These are phyloP conservation scores for Bucco capensis DNA, from an alignment of 2,113 vertebrate species.

Conservation along the genomic window DNA sequence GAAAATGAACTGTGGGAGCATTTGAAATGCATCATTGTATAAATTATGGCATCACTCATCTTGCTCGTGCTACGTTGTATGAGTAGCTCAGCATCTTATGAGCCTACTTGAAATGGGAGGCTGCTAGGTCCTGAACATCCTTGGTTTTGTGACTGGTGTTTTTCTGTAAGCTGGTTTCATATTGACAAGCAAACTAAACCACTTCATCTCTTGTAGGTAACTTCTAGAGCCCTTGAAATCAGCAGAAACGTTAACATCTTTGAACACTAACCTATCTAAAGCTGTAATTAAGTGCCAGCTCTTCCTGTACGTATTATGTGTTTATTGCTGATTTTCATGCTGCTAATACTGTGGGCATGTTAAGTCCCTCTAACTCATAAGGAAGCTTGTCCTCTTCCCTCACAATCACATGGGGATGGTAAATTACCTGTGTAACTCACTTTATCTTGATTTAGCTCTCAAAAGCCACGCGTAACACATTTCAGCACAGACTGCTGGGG, in stretches of 20 bases:
- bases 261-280: background rate
- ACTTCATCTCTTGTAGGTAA: background rate
- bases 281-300: background rate
- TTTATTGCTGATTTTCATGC: background rate
- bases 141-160: background rate
- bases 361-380: background rate
- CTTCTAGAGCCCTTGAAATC: background rate
- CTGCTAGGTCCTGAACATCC: background rate
- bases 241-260: background rate
- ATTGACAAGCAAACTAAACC: background rate
- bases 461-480: constrained; percentile 20
- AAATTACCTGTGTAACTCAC: background rate
- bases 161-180: background rate
- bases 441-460: background rate
- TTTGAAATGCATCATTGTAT: constrained; percentile 9
- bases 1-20: background rate
- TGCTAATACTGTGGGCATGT: background rate
- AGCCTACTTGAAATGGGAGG: background rate
- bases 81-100: background rate
- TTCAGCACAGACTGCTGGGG: constrained; percentile 6
- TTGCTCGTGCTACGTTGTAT: background rate
- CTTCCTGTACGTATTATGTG: background rate
- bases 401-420: background rate
- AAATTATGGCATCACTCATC: background rate
- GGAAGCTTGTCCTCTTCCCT: background rate